Evolutionary conservation across 1,140 invertebrate species (phyloP), one percentile per base, ranked within the genome.

Genomic region (Harlomillsia oculata): DNA sequence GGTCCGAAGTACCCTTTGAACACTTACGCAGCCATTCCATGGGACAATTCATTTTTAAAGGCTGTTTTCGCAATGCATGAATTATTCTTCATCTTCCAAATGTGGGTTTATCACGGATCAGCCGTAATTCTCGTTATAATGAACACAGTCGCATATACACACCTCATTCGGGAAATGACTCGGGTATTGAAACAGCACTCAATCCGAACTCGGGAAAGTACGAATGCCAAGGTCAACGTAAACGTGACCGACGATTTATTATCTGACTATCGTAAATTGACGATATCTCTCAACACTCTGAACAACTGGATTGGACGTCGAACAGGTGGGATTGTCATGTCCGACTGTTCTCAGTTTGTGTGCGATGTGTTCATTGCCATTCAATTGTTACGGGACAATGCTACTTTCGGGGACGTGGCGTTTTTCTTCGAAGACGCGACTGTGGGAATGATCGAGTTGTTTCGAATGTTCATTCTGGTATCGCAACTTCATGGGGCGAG

Each of bases 341-440:
- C 28, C 11, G 48, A 36, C 1, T 50, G 39, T 23, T 36, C 32
- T 16, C 32, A 50, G 34, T 50, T 50, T 39, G 39, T 50, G 25
- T 50, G 32, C 16, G 48, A 32, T 23, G 48, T 50, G 16, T 50
- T 50, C 9, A 37, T 32, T 26, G 48, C 48, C 9, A 50, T 50
- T 50, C 48, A 50, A 50, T 21, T 50, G 13, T 36, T 50, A 3
- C 16, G 48, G 9, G 23, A 37, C 5, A 32, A 32, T 23, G 48
- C 36, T 14, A 50, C 48, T 5, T 32, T 37, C 18, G 36, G 36
- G 8, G 13, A 25, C 0, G 34, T 36, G 0, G 48, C 39, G 9
- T 50, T 50, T 23, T 50, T 50, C n/a, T 50, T 50, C 34, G 48
- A 50, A 50, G 48, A 50, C 23, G 36, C 32, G 13, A n/a, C 26